Evolutionary conservation across 2,888 invertebrate genomes (phyloP), one percentile per base, ranked within the genome.

Genomic region (Parapristionchus giblindavisi): DNA sequence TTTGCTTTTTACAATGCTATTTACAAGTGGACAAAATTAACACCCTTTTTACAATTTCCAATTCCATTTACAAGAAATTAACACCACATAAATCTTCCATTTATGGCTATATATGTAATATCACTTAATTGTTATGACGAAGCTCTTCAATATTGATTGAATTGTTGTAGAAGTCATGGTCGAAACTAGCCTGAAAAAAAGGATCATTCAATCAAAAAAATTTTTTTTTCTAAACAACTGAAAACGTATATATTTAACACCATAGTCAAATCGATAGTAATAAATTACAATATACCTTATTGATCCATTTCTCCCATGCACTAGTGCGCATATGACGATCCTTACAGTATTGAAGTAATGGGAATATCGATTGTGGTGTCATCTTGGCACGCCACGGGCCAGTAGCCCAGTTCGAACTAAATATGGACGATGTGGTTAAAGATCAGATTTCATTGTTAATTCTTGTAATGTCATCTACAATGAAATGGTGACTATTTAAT

Each of bases 81-180:
- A n/a, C n/a, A n/a, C n/a, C n/a, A n/a, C n/a, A n/a, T n/a, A n/a
- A n/a, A n/a, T n/a, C n/a, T n/a, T n/a, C n/a, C n/a, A n/a, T n/a
- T n/a, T n/a, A n/a, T n/a, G n/a, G n/a, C n/a, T n/a, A 71, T 3
- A 34, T 3, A 36, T 29, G n/a, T 14, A 56, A 24, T 38, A 40
- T 0, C 40, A 51, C 78, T 32, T 34, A 85, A 85, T 83, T 83
- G 72, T 85, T 85, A 77, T 87, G 86, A 48, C 87, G 77, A 51
- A 87, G 70, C 77, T 87, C 87, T 63, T 87, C 87, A 58, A 87
- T 84, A 78, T 85, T 85, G 66, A 85, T 80, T 2, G 87, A 87
- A 74, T 87, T 87, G 79, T 87, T 87, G 77, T 85, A 85, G 76
- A 83, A 83, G 68, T 83, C 83, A 58, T 85, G 83, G 32, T 83